These are phyloP conservation scores for Formicarius rufipectus DNA, from an alignment of 2,113 vertebrate genomes.

Conservation along the genomic window DNA sequence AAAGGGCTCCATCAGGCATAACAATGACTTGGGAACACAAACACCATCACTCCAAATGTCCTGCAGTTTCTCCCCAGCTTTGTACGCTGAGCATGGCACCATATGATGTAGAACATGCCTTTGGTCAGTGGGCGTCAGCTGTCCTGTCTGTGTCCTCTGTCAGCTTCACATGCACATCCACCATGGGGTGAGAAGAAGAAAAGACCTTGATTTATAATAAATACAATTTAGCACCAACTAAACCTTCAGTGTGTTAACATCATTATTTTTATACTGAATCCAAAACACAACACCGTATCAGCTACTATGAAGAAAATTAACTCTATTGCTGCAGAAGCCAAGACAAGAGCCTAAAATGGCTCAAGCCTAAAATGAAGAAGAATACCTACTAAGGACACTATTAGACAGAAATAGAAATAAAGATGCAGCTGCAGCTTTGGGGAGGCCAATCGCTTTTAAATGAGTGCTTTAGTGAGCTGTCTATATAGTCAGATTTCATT, in stretches of 20 bases:
- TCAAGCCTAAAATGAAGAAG: neutral
- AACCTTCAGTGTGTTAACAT: neutral
- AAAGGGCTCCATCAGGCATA: neutral
- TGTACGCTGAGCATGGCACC: neutral
- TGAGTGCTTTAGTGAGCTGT: neutral
- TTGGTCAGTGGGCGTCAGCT: neutral
- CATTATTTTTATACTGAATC: neutral
- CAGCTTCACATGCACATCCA: neutral
- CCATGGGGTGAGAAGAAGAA: neutral
- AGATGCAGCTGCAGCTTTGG: neutral
- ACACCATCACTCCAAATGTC: rapidly evolving
- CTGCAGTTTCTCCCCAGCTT: neutral
- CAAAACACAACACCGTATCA: neutral
- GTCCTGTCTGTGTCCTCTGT: too few relatives aligned
- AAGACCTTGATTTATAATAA: neutral
- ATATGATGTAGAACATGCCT: neutral
- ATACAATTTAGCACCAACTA: neutral
- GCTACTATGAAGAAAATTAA: neutral
- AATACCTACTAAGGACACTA: neutral
- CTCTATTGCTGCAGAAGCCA: neutral
- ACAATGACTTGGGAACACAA: neutral
- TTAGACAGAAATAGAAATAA: neutral
- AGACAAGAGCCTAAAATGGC: neutral
- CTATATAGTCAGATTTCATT: neutral
- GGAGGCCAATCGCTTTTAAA: neutral